Evolutionary conservation across 2,888 invertebrate genomes (phyloP), one percentile per base, ranked within the genome.

Genomic region (Coleophora deauratella): DNA sequence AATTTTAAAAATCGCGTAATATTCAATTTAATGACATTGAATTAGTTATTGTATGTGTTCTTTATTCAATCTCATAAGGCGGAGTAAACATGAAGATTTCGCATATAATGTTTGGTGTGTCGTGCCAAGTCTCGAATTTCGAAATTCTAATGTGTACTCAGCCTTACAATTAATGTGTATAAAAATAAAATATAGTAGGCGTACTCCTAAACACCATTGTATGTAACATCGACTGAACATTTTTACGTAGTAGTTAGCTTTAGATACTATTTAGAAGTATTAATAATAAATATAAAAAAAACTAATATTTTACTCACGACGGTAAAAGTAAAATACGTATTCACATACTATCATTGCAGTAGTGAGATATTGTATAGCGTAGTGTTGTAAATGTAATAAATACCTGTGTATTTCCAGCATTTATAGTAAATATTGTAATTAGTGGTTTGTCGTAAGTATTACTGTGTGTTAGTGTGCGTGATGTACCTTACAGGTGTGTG

Each of bases 221-320:
- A 80, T 80, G 76, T 81, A 81, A 84, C 78, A 81, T 84, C 68
- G 84, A 85, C 84, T 85, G 84, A 82, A 80, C 77, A 79, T 80
- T 81, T 82, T 76, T 80, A 81, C 68, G 69, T 85, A 84, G 21
- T 21, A 21, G 21, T 21, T 21, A 21, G 21, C 3, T 21, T 21
- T 21, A 21, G 73, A 45, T 80, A 72, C 66, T 48, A 40, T 54
- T 21, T 69, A 73, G 66, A 62, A 55, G 54, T 62, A 67, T 53
- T 56, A 45, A 9, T 9, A n/a, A 51, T 46, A 39, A 46, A 15
- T 38, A 43, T 57, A 61, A 54, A 45, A 43, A 57, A 55, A 55
- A 46, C 57, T 59, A 62, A 57, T 61, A 63, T 62, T 60, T 62
- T 57, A 63, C 58, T 63, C 46, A 44, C 55, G 52, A 62, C 56